Evolutionary conservation across 2,797 vertebrate species (phyloP).

Genomic region (Muscicapa comitata): DNA sequence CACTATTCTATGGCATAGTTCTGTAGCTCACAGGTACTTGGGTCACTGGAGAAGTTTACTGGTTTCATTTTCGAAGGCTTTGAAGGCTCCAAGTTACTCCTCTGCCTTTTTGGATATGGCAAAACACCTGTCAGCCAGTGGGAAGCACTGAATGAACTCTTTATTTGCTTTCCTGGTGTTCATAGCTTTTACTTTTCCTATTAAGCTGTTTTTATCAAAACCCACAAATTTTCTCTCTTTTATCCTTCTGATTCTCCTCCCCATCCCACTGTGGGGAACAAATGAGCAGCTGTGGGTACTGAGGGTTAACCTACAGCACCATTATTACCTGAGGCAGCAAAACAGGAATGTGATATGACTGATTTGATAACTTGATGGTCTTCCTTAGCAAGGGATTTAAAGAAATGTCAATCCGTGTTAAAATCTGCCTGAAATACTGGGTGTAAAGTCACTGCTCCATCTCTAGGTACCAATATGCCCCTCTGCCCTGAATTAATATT

Average conservation of each 20-base stretch:
- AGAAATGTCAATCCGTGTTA: background rate
- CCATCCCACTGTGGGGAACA: too few species aligned
- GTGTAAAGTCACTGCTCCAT: background rate
- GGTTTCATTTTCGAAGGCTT: background rate
- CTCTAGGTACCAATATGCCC: fast-evolving
- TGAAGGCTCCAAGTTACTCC: background rate
- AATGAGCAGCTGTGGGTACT: background rate
- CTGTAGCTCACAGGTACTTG: background rate
- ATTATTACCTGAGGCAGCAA: background rate
- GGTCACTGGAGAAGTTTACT: background rate
- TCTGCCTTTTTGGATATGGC: too few species aligned
- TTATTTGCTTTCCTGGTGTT: background rate
- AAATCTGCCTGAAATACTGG: background rate
- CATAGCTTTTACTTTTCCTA: background rate
- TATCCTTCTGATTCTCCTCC: background rate
- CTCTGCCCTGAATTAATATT: background rate
- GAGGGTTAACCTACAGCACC: background rate
- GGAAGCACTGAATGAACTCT: background rate
- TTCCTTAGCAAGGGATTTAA: background rate
- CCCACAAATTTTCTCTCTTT: background rate
- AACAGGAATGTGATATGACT: fast-evolving
- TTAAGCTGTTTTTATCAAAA: background rate
- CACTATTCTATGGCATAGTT: background rate
- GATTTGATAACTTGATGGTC: background rate
- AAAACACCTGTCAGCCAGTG: background rate